Evolutionary conservation across 2,888 invertebrate genomes (phyloP).

Genomic region (Anagyrus pseudococci): DNA sequence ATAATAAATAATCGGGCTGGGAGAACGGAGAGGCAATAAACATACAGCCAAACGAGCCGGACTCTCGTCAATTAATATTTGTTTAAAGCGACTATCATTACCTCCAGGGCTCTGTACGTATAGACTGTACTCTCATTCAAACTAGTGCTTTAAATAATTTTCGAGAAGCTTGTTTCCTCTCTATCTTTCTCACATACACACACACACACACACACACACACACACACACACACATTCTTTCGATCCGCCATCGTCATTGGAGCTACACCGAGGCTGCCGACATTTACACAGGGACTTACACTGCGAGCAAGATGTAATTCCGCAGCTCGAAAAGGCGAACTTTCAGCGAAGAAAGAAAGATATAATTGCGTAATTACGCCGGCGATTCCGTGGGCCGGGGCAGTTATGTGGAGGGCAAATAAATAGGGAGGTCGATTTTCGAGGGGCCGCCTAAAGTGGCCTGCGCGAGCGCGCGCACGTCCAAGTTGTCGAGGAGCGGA

Average conservation of each 20-base stretch:
- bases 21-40: constrained; percentile 13
- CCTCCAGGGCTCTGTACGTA: neutral
- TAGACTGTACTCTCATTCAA: neutral
- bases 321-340: constrained; percentile 30
- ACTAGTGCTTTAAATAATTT: constrained; percentile 33
- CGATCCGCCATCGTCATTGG: neutral
- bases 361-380: constrained; percentile 51
- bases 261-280: constrained; percentile 9
- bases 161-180: neutral
- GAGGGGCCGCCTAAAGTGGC: constrained; percentile 37
- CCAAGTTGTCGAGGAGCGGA: constrained; percentile 17
- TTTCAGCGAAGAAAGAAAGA: constrained; percentile 36
- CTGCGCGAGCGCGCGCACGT: constrained; percentile 5
- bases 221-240: too few species aligned
- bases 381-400: constrained; percentile 32
- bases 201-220: too few species aligned
- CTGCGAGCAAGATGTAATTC: constrained; percentile 17
- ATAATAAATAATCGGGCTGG: neutral
- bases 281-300: constrained; percentile 4
- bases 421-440: constrained; percentile 45
- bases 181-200: too few species aligned
- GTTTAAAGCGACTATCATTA: constrained; percentile 28
- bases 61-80: constrained; percentile 33
- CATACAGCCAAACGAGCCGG: neutral
- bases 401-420: constrained; percentile 41